These are phyloP conservation scores for Pogona vitticeps DNA, from an alignment of 2,113 vertebrate species.

Conservation along the genomic window DNA sequence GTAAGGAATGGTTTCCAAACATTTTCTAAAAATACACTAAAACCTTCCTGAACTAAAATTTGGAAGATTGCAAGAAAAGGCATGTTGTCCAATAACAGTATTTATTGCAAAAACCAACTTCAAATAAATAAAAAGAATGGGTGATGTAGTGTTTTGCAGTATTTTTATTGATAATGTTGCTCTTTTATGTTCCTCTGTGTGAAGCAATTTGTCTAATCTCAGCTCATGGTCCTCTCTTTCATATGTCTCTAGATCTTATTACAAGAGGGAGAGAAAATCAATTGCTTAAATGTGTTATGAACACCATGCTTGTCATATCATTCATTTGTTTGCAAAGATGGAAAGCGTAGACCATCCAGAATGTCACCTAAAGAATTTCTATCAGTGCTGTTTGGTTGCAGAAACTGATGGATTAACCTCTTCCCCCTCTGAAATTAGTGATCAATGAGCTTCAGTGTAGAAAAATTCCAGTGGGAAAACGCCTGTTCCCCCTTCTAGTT, in stretches of 20 bases:
- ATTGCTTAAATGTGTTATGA: constrained; percentile 93
- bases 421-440: constrained; percentile 84
- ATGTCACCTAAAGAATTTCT: constrained; percentile 89
- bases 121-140: constrained; percentile 75
- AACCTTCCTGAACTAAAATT: constrained; percentile 46
- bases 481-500: constrained; percentile 69
- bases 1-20: not conserved
- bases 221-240: constrained; percentile 75
- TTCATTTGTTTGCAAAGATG: constrained; percentile 93
- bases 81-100: constrained; percentile 73
- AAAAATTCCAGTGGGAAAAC: constrained; percentile 80
- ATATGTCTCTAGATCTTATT: constrained; percentile 97
- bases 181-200: constrained; percentile 51
- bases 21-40: constrained; percentile 27
- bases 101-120: constrained; percentile 84
- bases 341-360: constrained; percentile 86
- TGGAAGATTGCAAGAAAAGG: constrained; percentile 63
- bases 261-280: constrained; percentile 95
- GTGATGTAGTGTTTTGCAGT: constrained; percentile 69
- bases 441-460: constrained; percentile 86
- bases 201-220: constrained; percentile 77
- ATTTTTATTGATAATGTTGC: constrained; percentile 71
- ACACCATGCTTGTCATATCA: constrained; percentile 95
- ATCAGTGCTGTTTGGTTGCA: constrained; percentile 81
- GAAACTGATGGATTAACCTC: constrained; percentile 92